Evolutionary conservation across 2,888 invertebrate genomes (phyloP), one percentile per base, ranked within the genome.

Genomic region (Yponomeuta evonymella): DNA sequence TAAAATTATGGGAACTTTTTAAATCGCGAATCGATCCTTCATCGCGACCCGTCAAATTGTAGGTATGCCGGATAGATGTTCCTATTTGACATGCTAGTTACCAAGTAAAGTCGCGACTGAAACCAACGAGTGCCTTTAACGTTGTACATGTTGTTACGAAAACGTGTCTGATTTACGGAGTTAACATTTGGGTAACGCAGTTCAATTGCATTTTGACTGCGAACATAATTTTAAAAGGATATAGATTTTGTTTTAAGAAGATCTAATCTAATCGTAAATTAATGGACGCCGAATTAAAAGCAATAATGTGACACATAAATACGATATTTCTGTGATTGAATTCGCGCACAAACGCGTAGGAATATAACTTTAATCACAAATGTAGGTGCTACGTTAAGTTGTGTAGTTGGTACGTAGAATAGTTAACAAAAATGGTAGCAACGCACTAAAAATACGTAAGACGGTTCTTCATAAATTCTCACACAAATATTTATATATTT

Each of bases 401-500:
- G 51, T 58, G 12, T 1, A 58, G 51, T 58, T 8, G 2, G 12
- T 51, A 51, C 51, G 33, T 30, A 43, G n/a, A 36, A 67, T 43
- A 48, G 5, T 67, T 67, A n/a, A 30, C 2, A 65, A 29, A 65
- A 11, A 29, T 29, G 6, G 2, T 48, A 48, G 12, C 33, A 43
- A 43, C 48, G 48, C 67, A 58, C 23, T 67, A 67, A 36, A 48
- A 36, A 23, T 43, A 43, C 43, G 8, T 43, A 67, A 67, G 36
- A 36, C 33, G 75, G 72, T 74, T 72, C 70, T 74, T 72, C 72
- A 70, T 71, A 73, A 63, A 73, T 74, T 75, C 78, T 76, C 29
- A 65, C 65, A 33, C 51, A 58, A 58, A 58, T 15, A 58, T 51
- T 51, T 12, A 51, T 15, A 58, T 58, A 15, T 11, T 23, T 69